Evolutionary conservation across 2,797 vertebrate species (phyloP).

Genomic region (Aythya fuligula): DNA sequence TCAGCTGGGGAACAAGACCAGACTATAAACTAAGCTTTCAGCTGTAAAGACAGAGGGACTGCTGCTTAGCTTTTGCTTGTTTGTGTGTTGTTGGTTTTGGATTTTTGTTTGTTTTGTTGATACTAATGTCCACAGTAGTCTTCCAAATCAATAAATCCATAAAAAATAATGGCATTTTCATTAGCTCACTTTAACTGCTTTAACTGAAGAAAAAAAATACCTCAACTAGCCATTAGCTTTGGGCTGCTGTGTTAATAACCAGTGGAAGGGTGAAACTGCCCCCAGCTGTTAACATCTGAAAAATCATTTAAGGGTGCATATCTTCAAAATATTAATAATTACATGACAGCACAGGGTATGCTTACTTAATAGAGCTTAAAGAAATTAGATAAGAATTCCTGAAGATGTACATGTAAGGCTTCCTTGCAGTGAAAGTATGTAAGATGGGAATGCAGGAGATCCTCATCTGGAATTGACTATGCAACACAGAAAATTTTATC

Average conservation of each 20-base stretch:
- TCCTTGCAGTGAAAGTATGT: not conserved
- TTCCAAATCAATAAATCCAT: not conserved
- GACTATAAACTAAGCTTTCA: not conserved
- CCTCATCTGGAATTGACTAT: not conserved
- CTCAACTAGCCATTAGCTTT: not conserved
- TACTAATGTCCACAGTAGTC: not conserved
- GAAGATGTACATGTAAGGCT: not conserved
- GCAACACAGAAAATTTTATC: not conserved
- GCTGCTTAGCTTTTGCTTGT: not conserved
- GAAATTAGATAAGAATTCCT: constrained; percentile 17
- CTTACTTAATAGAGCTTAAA: constrained; percentile 1
- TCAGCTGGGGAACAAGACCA: not conserved
- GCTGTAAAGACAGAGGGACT: not conserved
- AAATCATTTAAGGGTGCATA: not conserved
- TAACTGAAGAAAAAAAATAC: not conserved
- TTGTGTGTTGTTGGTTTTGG: no score
- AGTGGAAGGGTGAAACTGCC: not conserved
- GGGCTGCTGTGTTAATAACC: not conserved
- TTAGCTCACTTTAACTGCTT: not conserved
- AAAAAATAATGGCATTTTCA: constrained; percentile 7
- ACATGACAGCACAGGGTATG: not conserved
- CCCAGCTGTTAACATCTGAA: not conserved
- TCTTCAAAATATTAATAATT: constrained; percentile 37
- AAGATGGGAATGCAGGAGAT: not conserved
- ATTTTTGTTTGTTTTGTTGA: not conserved